Evolutionary conservation across 2,797 vertebrate genomes (phyloP), one percentile per base, ranked within the genome.

Genomic region (Squalus acanthias): DNA sequence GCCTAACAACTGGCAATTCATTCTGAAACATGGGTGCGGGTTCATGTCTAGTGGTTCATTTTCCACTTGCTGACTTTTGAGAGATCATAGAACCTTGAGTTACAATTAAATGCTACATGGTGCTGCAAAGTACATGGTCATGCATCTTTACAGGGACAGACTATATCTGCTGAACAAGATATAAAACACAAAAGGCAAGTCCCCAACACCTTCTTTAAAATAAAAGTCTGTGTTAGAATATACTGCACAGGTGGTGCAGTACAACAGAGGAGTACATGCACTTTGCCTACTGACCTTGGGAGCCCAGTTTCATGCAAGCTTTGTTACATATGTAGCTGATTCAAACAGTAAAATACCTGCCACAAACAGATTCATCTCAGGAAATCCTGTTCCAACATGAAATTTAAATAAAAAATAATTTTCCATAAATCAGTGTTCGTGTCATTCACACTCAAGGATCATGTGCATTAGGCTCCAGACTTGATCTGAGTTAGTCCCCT

Each of bases 31-130:
- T 63, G 60, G 88, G 29, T 67, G 89, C 15, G 39, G n/a, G 63
- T 3, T 57, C 9, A 91, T 91, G 57, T 57, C 57, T 57, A 57
- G 57, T 33, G n/a, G 65, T 4, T 60, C 10, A 92, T 92, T 92
- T 92, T 63, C 60, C 63, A 93, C 63, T 93, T 93, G 91, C 91
- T 67, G 63, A 67, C 63, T 67, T 93, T 46, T 82, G 79, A 82
- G 63, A 67, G 29, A 91, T 63, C 29, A 91, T 17, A n/a, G 26
- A 92, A n/a, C 29, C 15, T 17, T 63, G 13, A 29, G 29, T 92
- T 65, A 7, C 57, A 65, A 65, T 92, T 92, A 92, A n/a, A 92
- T 39, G 50, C 39, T n/a, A 63, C 13, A n/a, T 63, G 7, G 8
- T 57, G 87, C 53, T 65, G 89, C 4, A 65, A 92, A 92, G 60